phyloP scores from a whole-genome alignment of 2,888 invertebrate genomes.

The Erebia palarica region DNA sequence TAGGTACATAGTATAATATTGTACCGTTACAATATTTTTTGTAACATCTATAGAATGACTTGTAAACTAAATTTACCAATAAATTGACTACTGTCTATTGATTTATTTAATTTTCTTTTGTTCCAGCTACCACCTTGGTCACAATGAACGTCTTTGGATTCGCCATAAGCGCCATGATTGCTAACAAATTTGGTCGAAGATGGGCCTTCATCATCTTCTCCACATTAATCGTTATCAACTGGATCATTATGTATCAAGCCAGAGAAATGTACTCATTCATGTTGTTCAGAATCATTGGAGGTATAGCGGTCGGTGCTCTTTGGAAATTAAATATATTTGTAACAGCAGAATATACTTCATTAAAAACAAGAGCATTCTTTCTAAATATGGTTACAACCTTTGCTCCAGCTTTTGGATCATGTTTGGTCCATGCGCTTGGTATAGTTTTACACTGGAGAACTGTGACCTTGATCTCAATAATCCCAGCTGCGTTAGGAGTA shows the following conservation, averaged over 20 bases:
- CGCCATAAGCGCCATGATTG: constrained; percentile 22
- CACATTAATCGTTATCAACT: constrained; percentile 27
- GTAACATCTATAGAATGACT: too few species aligned
- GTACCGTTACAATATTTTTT: too few species aligned
- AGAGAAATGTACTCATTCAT: constrained; percentile 26
- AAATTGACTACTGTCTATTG: neutral
- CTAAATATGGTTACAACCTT: constrained; percentile 36
- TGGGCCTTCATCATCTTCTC: constrained; percentile 31
- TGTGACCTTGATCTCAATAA: constrained; percentile 36
- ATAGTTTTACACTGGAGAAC: constrained; percentile 39
- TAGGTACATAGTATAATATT: too few species aligned
- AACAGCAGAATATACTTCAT: constrained; percentile 35
- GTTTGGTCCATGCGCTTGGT: constrained; percentile 34
- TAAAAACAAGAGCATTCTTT: constrained; percentile 30
- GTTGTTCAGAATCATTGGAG: constrained; percentile 35
- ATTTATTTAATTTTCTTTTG: neutral
- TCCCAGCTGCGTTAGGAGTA: constrained; percentile 27
- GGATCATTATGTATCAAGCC: constrained; percentile 36
- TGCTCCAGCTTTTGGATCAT: constrained; percentile 35
- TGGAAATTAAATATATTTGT: constrained; percentile 25
- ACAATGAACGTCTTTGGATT: constrained; percentile 29
- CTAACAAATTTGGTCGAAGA: constrained; percentile 36
- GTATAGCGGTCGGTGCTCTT: constrained; percentile 32
- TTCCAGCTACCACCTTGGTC: constrained; percentile 34
- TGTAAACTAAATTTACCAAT: too few species aligned